Conservation (phyloP, 2,888 invertebrate genomes). For the Allacma fusca region DNA sequence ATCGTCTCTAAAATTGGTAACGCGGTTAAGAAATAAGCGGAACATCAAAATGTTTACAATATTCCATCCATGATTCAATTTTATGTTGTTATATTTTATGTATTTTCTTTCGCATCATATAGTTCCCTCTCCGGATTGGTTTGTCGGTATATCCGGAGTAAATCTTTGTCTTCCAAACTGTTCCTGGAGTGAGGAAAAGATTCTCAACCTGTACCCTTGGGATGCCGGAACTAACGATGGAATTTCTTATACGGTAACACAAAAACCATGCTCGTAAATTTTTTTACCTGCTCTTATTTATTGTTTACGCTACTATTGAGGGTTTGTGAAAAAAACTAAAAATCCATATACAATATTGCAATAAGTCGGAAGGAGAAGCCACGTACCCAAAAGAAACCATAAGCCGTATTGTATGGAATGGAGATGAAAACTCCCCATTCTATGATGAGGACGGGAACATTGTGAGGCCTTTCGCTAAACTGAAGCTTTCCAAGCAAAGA, state of each 20-base stretch:
- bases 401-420: conserved; percentile 83
- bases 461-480: conserved; percentile 87
- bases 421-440: conserved; percentile 89
- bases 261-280: too few relatives aligned
- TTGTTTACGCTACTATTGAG: too few relatives aligned
- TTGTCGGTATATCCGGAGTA: conserved; percentile 89
- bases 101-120: conserved; percentile 8
- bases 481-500: conserved; percentile 81
- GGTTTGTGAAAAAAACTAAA: too few relatives aligned
- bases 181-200: conserved; percentile 84
- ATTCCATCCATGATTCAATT: too few relatives aligned
- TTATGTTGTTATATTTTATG: too few relatives aligned
- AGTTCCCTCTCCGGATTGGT: conserved; percentile 97
- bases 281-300: too few relatives aligned
- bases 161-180: conserved; percentile 91
- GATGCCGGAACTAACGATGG: conserved; percentile 96
- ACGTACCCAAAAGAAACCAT: conserved; percentile 87
- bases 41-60: neutral
- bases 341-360: neutral
- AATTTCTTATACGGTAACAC: conserved; percentile 76
- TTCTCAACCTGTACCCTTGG: conserved; percentile 90
- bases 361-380: conserved; percentile 84
- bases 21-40: too few relatives aligned
- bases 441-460: conserved; percentile 77
- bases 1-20: conserved; percentile 89